Conservation (phyloP, 2,113 vertebrate genomes). For the Mormoops blainvillei region DNA sequence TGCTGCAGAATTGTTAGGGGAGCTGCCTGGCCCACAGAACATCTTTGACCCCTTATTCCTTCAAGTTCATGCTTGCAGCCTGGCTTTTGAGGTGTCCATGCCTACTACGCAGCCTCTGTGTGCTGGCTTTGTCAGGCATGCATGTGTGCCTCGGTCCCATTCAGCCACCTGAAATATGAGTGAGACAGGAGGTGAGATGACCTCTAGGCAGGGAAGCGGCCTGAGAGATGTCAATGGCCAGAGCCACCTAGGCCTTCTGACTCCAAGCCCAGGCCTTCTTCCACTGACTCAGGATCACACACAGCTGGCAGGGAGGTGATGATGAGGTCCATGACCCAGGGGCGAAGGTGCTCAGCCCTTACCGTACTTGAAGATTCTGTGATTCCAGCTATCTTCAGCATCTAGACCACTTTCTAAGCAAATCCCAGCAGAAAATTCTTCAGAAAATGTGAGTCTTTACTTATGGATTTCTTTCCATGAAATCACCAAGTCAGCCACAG, state of each 20-base stretch:
- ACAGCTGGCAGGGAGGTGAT: accelerated
- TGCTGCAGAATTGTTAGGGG: neutral
- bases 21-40: neutral
- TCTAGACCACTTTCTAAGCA: neutral
- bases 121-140: neutral
- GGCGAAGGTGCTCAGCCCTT: neutral
- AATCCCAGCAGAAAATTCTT: neutral
- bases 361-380: neutral
- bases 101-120: too few species aligned
- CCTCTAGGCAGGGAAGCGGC: neutral
- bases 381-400: neutral
- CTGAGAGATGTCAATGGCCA: neutral
- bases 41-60: neutral
- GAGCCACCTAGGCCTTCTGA: neutral
- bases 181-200: neutral
- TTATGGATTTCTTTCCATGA: neutral
- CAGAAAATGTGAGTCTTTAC: neutral
- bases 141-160: neutral
- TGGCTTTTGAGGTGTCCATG: neutral
- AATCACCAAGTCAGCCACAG: neutral
- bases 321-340: neutral
- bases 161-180: neutral
- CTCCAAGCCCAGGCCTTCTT: neutral
- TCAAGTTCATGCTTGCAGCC: neutral
- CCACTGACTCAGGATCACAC: neutral